Evolutionary conservation across 2,888 invertebrate genomes (phyloP).

Genomic region (Steinernema carpocapsae): DNA sequence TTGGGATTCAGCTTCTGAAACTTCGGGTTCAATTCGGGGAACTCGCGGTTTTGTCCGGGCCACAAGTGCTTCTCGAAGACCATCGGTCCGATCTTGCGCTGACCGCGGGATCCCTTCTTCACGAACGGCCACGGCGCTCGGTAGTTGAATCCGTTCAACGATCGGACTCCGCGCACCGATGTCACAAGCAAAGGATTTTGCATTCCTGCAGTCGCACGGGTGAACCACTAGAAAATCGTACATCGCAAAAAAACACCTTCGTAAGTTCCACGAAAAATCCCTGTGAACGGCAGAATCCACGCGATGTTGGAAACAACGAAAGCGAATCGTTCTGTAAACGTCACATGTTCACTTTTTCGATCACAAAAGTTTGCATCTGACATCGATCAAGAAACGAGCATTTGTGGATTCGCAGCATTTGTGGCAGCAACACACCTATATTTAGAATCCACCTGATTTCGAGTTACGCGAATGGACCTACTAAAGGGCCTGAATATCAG

Average conservation of each 20-base stretch:
- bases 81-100: constrained; percentile 64
- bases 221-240: not conserved
- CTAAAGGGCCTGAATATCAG: no score
- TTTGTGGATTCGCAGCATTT: no score
- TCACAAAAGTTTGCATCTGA: no score
- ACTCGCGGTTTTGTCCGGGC: constrained; percentile 65
- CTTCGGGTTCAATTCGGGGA: constrained; percentile 65
- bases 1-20: constrained; percentile 58
- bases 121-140: constrained; percentile 66
- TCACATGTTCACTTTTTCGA: no score
- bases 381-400: no score
- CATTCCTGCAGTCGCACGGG: not conserved
- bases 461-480: no score
- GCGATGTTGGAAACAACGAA: no score
- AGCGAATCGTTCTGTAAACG: no score
- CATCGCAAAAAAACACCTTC: not conserved
- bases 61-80: constrained; percentile 57
- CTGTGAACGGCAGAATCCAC: no score
- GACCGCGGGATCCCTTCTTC: constrained; percentile 63
- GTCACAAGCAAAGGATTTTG: constrained; percentile 3
- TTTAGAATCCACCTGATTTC: no score
- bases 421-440: no score
- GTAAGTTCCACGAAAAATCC: no score
- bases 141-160: constrained; percentile 55
- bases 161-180: constrained; percentile 55